A percentile compares a stretch with the other conserved stretches of the same genome.
Evolutionary conservation across 2,113 vertebrate species (phyloP).

Genomic region (Gopherus flavomarginatus): DNA sequence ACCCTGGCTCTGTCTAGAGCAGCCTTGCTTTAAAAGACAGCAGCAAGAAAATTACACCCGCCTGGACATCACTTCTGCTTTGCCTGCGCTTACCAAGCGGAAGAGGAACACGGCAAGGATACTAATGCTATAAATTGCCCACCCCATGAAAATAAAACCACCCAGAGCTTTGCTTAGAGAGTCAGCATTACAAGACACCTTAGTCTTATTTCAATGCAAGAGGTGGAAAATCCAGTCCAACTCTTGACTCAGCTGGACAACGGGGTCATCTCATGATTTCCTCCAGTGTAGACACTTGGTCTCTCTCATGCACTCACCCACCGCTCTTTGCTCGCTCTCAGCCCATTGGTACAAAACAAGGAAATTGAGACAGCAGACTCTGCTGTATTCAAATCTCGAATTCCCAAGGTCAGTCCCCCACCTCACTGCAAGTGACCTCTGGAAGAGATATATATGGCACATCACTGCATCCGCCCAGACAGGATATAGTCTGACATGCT

Average conservation of each 20-base stretch:
- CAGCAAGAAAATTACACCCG: rapidly evolving
- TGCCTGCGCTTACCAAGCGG: rapidly evolving
- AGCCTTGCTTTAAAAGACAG: background rate
- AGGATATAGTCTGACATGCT: background rate
- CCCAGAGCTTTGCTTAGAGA: background rate
- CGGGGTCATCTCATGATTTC: background rate
- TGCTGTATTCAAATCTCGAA: background rate
- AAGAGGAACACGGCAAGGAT: rapidly evolving
- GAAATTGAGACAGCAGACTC: background rate
- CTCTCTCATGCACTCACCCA: background rate
- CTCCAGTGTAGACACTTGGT: background rate
- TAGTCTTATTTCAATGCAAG: background rate
- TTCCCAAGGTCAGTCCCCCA: background rate
- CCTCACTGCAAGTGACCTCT: background rate
- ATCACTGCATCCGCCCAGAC: background rate
- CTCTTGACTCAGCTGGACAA: background rate
- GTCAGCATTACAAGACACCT: background rate
- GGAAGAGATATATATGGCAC: background rate
- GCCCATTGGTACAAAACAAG: background rate
- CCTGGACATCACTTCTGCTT: background rate
- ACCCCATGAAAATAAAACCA: background rate
- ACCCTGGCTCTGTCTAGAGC: rapidly evolving
- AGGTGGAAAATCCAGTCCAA: background rate
- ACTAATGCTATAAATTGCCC: background rate
- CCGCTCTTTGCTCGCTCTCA: background rate